Percentiles rank a stretch among this genome's conserved stretches.
Conservation (phyloP, 2,888 invertebrate species). For the Seira musarum region DNA sequence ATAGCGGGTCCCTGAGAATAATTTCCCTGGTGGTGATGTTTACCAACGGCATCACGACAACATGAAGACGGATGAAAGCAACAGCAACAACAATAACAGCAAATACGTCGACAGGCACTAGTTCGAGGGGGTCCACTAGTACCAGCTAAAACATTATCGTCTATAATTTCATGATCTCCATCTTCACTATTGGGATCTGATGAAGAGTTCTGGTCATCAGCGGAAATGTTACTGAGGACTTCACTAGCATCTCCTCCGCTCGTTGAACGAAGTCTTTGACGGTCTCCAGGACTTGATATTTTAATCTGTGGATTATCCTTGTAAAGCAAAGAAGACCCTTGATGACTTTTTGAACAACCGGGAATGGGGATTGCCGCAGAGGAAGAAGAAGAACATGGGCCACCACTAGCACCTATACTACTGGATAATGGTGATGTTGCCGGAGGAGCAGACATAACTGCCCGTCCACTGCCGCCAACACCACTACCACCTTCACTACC, state of each 20-base stretch:
- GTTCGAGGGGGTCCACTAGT: background rate
- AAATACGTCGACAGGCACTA: constrained; percentile 34
- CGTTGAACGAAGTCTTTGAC: background rate
- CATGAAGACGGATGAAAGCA: constrained; percentile 36
- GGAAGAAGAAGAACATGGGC: constrained; percentile 26
- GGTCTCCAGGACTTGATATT: constrained; percentile 29
- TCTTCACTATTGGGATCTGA: constrained; percentile 49
- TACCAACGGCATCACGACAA: constrained; percentile 21
- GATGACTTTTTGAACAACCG: constrained; percentile 38
- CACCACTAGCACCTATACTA: background rate
- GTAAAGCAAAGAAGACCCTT: constrained; percentile 38
- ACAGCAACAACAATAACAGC: constrained; percentile 54
- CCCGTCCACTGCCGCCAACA: background rate
- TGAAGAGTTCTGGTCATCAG: constrained; percentile 48
- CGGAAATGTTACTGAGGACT: constrained; percentile 31
- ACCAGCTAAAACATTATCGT: constrained; percentile 20
- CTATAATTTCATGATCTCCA: constrained; percentile 54
- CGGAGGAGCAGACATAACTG: constrained; percentile 47
- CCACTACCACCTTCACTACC: background rate
- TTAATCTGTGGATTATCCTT: constrained; percentile 47
- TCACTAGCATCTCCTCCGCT: background rate
- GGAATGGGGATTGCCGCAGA: constrained; percentile 30
- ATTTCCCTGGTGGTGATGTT: constrained; percentile 49
- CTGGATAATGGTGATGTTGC: constrained; percentile 5
- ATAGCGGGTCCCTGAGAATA: constrained; percentile 51